Evolutionary conservation across 2,797 vertebrate genomes (phyloP), one percentile per base, ranked within the genome.

Genomic region (Falco naumanni): DNA sequence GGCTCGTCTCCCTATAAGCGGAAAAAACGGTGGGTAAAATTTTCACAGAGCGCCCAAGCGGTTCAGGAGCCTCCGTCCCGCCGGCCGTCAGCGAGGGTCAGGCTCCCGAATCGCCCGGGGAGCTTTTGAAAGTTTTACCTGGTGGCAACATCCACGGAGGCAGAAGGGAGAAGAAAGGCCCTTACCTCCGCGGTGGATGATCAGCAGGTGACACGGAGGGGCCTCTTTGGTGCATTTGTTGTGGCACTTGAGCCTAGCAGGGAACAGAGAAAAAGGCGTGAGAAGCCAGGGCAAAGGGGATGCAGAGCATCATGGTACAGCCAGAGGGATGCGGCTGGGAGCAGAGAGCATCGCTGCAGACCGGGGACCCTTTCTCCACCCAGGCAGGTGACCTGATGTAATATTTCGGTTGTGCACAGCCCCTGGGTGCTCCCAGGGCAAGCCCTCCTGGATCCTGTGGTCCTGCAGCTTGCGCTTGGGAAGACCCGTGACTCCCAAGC

Each of bases 151-250:
- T 43, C 79, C 85, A 22, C 16, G 43, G 77, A 39, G 50, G 84
- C 53, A 26, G 39, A 61, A 91, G 26, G 29, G 14, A 50, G 76
- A 51, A 76, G 80, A 61, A 85, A 3, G n/a, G 94, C 61, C 97
- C 98, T 98, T 98, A 98, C 99, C 99, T 97, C 99, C 99, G 88
- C 99, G 98, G 97, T 99, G 99, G 97, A 99, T 99, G 97, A 99
- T 99, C 96, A 99, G 98, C 97, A 99, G 98, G 97, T 99, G 99
- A 97, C 99, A 99, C 91, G 99, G 99, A 25, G 99, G 99, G 89
- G 99, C 99, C 99, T 99, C 99, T 99, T 99, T 99, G 99, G 99
- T 99, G 98, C 99, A 99, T 99, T 99, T 99, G 98, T 99, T 99
- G 98, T 99, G 99, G 99, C 99, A 99, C 99, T 99, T 99, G 99